phyloP scores from a whole-genome alignment of 2,797 vertebrate species.

The Hybognathus amarus region DNA sequence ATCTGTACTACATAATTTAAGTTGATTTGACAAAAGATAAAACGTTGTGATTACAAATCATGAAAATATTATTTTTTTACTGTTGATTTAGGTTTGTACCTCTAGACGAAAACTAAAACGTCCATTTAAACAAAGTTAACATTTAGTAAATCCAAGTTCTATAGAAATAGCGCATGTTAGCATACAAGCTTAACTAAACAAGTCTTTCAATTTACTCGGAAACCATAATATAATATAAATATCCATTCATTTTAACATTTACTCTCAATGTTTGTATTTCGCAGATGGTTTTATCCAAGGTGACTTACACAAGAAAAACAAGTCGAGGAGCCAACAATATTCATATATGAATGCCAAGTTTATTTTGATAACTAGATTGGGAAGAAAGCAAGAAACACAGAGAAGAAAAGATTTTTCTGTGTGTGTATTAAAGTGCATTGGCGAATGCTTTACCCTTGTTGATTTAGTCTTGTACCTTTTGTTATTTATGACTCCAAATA shows the following conservation, averaged over 20 bases:
- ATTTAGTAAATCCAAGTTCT: not conserved
- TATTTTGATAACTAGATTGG: too few relatives aligned
- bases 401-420: not conserved
- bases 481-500: not conserved
- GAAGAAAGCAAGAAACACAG: too few relatives aligned
- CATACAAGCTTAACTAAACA: not conserved
- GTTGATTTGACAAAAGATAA: too few relatives aligned
- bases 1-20: too few relatives aligned
- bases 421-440: not conserved
- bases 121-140: not conserved
- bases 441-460: not conserved
- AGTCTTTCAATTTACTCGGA: not conserved
- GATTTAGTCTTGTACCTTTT: not conserved
- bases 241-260: not conserved
- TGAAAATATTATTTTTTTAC: too few relatives aligned
- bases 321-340: too few relatives aligned
- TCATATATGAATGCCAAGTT: too few relatives aligned
- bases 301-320: too few relatives aligned
- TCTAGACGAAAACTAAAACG: conserved; percentile 42
- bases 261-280: too few relatives aligned
- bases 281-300: too few relatives aligned
- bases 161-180: not conserved
- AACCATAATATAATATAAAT: too few relatives aligned
- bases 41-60: too few relatives aligned
- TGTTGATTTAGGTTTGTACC: conserved; percentile 58